phyloP scores from a whole-genome alignment of 2,113 vertebrate species.

The Ictidomys tridecemlineatus region DNA sequence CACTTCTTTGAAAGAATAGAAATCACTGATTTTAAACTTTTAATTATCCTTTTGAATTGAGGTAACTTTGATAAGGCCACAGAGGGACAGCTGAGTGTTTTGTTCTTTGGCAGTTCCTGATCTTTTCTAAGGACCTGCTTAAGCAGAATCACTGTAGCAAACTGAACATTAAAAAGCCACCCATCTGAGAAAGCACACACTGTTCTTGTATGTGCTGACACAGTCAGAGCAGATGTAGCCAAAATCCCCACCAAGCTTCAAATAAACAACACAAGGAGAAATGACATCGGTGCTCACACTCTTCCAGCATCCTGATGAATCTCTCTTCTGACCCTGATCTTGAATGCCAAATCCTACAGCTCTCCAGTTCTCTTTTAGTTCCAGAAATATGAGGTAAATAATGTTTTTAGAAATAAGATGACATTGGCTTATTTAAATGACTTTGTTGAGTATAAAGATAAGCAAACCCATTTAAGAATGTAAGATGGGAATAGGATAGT shows the following conservation, averaged over 20 bases:
- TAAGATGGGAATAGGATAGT: not conserved
- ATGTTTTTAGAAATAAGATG: slow-evolving; percentile 28
- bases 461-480: not conserved
- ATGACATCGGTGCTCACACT: not conserved
- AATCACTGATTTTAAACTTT: not conserved
- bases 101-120: slow-evolving; percentile 14
- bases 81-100: not conserved
- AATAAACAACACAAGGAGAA: slow-evolving; percentile 45
- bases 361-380: not conserved
- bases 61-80: not conserved
- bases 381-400: not conserved
- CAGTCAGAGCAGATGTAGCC: slow-evolving; percentile 14
- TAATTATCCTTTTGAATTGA: not conserved
- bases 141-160: not conserved
- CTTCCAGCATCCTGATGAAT: not conserved
- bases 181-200: slow-evolving; percentile 44
- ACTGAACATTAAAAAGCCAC: slow-evolving; percentile 26
- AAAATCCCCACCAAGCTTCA: slow-evolving; percentile 37
- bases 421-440: not conserved
- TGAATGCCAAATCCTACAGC: not conserved
- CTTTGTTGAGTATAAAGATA: not conserved
- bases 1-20: slow-evolving; percentile 8
- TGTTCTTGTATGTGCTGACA: slow-evolving; percentile 34
- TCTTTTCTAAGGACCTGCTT: slow-evolving; percentile 24
- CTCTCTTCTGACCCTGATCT: slow-evolving; percentile 12